These are phyloP conservation scores for Drosophila parabipectinata DNA, from an alignment of 1,140 invertebrate genomes.

Conservation along the genomic window DNA sequence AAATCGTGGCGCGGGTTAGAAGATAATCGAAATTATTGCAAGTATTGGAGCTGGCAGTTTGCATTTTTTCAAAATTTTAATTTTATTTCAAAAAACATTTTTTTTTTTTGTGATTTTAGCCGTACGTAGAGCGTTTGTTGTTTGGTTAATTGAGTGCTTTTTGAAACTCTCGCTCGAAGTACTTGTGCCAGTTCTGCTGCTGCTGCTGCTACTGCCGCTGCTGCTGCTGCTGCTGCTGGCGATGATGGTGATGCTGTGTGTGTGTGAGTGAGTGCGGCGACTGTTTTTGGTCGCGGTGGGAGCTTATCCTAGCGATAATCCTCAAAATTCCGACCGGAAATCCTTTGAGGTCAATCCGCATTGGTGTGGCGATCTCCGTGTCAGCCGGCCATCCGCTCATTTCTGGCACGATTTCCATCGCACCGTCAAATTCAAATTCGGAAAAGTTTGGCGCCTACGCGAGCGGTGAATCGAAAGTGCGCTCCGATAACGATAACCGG, in stretches of 20 bases:
- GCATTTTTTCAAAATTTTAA: conserved; percentile 19
- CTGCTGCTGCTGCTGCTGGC: conserved; percentile 13
- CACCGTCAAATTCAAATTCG: conserved; percentile 11
- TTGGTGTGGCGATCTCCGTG: background rate
- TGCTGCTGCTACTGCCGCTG: conserved; percentile 22
- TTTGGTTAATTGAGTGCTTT: conserved; percentile 37
- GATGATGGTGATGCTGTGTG: conserved; percentile 12
- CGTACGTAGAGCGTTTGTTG: conserved; percentile 17
- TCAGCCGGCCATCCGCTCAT: background rate
- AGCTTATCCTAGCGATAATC: conserved; percentile 1
- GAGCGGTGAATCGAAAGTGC: conserved; percentile 3
- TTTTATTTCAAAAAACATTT: conserved; percentile 1
- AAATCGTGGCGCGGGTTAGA: conserved; percentile 59
- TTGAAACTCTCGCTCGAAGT: conserved; percentile 18
- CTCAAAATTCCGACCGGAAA: background rate
- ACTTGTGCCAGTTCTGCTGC: conserved; percentile 24
- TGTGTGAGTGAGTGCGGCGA: background rate
- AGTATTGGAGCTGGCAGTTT: conserved; percentile 38
- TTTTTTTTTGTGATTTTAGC: conserved; percentile 23
- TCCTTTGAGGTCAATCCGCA: background rate
- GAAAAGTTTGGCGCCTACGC: conserved; percentile 38
- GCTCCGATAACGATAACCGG: conserved; percentile 37
- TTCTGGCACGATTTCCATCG: background rate
- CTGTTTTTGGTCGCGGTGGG: background rate
- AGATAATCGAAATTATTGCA: conserved; percentile 53